Base-by-base conservation (phyloP, 1,140 invertebrate species). In the Eulimnadia texana region DNA sequence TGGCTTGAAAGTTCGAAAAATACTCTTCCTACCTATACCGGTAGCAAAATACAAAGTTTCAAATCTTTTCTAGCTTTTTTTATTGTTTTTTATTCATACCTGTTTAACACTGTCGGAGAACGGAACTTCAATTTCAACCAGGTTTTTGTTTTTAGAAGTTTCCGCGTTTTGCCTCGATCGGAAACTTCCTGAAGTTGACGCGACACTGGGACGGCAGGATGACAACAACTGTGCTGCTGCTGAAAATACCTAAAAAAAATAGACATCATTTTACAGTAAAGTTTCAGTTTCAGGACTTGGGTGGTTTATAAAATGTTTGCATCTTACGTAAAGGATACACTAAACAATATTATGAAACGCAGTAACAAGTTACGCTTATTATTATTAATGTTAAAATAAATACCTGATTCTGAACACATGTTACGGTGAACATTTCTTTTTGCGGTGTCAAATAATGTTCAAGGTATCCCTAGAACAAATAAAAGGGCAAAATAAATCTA, bases 321-420 rank as follows among this genome's bases (percentile, higher is more conserved):
- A n/a, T n/a, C n/a, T n/a, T n/a, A n/a, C n/a, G n/a, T n/a, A 57
- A 25, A 10, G 23, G 42, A 20, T 25, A 47, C 24, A 54, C 20
- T 23, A 25, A 54, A 11, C 11, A 3, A 54, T 16, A 54, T 22
- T 54, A 13, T 13, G 20, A 3, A 54, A n/a, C n/a, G 33, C 23
- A 25, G n/a, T 23, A 10, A 23, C 16, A 60, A 23, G 49, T 6
- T 51, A 24, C 47, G 16, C 19, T 28, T 50, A 60, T 49, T 51
- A 27, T 47, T 24, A 27, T 27, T 19, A 49, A 25, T 9, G 25
- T 47, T 51, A 23, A 50, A 3, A 50, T 23, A 53, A 20, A 53
- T 53, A 61, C 60, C 60, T 61, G 60, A 54, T 47, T 61, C n/a
- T 61, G 60, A 29, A 52, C 24, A 54, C 60, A 61, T 20, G 60